Percentiles rank a stretch among this genome's conserved stretches.
Evolutionary conservation across 2,113 vertebrate species (phyloP).

Genomic region (Tinamus guttatus): DNA sequence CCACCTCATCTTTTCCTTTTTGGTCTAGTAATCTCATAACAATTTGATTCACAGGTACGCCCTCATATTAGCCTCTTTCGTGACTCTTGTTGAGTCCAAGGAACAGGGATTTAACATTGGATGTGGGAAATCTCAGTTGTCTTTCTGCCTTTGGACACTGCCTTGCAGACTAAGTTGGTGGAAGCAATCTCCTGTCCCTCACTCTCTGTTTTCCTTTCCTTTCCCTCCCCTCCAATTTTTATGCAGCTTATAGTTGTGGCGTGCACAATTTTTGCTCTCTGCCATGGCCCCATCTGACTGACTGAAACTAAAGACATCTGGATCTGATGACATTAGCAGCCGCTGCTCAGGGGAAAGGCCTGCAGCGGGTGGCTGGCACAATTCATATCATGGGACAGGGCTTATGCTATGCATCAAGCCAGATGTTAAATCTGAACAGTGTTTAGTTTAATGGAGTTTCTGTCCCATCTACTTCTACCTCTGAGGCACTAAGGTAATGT

Average conservation of each 20-base stretch:
- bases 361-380: background rate
- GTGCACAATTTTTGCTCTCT: background rate
- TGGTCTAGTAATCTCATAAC: background rate
- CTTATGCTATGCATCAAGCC: fast-evolving
- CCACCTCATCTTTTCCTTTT: background rate
- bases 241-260: background rate
- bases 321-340: background rate
- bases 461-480: background rate
- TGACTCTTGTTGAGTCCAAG: background rate
- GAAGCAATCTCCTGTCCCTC: background rate
- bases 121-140: fast-evolving
- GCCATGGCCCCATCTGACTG: background rate
- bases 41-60: background rate
- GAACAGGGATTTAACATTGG: background rate
- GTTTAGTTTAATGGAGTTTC: background rate
- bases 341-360: fast-evolving
- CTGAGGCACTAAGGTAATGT: background rate
- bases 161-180: background rate
- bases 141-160: background rate
- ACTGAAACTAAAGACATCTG: background rate
- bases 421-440: fast-evolving
- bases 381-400: fast-evolving
- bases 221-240: background rate
- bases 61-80: background rate
- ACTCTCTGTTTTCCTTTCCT: background rate